Conservation (phyloP, 2,797 vertebrate genomes). For the Ataeniobius toweri region DNA sequence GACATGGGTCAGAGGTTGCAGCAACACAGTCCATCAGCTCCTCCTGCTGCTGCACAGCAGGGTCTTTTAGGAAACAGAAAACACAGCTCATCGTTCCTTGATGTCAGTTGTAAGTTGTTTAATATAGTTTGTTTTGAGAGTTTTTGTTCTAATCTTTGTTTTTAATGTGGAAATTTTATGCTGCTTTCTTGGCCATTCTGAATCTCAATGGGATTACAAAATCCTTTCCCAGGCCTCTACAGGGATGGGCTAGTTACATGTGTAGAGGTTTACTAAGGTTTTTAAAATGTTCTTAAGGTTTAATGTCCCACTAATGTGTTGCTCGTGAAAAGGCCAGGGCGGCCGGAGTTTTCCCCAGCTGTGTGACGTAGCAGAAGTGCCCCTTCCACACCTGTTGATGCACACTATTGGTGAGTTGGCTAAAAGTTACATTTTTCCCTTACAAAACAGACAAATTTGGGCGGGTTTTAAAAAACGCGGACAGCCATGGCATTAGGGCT, state of each 20-base stretch:
- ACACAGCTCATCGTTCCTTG: neutral
- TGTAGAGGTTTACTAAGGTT: neutral
- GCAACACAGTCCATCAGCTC: conserved; percentile 76
- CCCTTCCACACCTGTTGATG: neutral
- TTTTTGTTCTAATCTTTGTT: neutral
- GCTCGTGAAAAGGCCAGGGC: neutral
- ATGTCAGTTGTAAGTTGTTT: neutral
- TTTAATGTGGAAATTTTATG: neutral
- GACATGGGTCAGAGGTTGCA: conserved; percentile 48
- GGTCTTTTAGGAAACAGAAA: conserved; percentile 57
- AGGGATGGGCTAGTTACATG: neutral
- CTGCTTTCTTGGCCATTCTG: neutral
- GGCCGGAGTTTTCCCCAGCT: neutral
- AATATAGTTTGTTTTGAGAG: neutral
- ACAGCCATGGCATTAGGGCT: no score
- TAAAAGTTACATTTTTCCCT: neutral
- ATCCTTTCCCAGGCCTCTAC: no score
- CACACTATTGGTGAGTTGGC: neutral
- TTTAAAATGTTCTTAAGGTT: neutral
- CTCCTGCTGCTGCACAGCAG: conserved; percentile 70
- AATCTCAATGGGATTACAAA: neutral
- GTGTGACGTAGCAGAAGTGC: neutral
- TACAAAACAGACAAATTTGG: neutral
- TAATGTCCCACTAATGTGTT: neutral
- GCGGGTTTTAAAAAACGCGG: neutral